Percentiles rank a stretch among this genome's conserved stretches.
Conservation (phyloP, 2,797 vertebrate species). For the Danio albolineatus region DNA sequence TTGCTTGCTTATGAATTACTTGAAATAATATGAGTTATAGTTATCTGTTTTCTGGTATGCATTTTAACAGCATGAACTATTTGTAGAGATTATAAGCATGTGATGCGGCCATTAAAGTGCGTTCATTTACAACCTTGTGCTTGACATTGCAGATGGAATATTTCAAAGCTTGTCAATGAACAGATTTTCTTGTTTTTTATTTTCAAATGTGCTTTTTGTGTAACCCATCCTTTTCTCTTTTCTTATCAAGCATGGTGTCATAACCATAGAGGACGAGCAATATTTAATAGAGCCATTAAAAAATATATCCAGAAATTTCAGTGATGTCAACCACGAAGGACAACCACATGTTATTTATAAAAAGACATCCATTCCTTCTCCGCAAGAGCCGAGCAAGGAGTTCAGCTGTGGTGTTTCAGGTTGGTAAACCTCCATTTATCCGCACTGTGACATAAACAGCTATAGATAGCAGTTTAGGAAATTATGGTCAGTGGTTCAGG, state of each 20-base stretch:
- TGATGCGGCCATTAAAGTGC: constrained; percentile 4
- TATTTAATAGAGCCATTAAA: constrained; percentile 99
- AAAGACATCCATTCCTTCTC: constrained; percentile 90
- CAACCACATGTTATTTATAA: constrained; percentile 99
- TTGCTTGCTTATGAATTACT: constrained; percentile 54
- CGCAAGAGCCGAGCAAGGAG: constrained; percentile 86
- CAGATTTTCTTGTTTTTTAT: constrained; percentile 26
- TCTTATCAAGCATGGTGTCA: constrained; percentile 91
- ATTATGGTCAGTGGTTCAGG: constrained; percentile 76
- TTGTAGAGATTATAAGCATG: constrained; percentile 25
- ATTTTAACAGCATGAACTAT: constrained; percentile 25
- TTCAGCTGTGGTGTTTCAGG: constrained; percentile 95
- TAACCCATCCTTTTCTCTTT: constrained; percentile 57
- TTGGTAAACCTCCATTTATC: constrained; percentile 80
- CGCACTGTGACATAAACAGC: constrained; percentile 69
- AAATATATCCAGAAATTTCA: constrained; percentile 87
- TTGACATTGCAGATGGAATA: constrained; percentile 23
- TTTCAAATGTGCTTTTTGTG: constrained; percentile 8
- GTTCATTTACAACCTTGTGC: constrained; percentile 2
- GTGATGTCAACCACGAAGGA: constrained; percentile 87
- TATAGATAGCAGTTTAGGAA: constrained; percentile 78
- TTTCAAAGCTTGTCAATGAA: constrained; percentile 37
- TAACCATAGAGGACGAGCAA: constrained; percentile 97
- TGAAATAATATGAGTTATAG: constrained; percentile 32
- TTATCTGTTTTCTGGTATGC: constrained; percentile 30